Percentiles rank a stretch among this genome's conserved stretches.
phyloP scores from a whole-genome alignment of 2,888 invertebrate genomes.

The Hydraecia micacea region DNA sequence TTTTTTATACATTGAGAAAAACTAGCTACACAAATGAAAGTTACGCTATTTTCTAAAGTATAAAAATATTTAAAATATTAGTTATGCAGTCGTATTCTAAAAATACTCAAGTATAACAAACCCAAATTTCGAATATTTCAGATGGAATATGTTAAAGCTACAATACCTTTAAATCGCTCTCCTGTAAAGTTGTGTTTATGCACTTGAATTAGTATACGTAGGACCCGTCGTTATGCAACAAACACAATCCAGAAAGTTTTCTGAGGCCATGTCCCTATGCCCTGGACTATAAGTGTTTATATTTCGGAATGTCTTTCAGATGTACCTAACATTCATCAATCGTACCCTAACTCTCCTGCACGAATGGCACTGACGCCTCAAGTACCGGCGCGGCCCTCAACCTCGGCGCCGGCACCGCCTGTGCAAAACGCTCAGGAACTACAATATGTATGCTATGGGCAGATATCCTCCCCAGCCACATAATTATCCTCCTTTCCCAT shows the following conservation, averaged over 20 bases:
- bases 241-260: neutral
- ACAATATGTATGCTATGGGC: conserved; percentile 57
- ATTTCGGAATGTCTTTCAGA: conserved; percentile 46
- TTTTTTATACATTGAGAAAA: too few relatives aligned
- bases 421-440: conserved; percentile 36
- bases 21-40: too few relatives aligned
- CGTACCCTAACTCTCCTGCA: conserved; percentile 33
- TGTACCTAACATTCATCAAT: conserved; percentile 38
- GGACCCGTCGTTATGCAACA: neutral
- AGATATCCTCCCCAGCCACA: conserved; percentile 64
- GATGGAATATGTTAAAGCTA: too few relatives aligned
- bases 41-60: too few relatives aligned
- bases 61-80: too few relatives aligned
- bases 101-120: too few relatives aligned
- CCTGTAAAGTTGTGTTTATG: too few relatives aligned
- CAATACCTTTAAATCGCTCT: too few relatives aligned
- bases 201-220: too few relatives aligned
- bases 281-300: neutral
- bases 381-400: conserved; percentile 36
- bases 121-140: too few relatives aligned
- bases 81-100: too few relatives aligned
- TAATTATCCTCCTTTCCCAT: conserved; percentile 68
- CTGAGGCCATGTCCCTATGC: neutral
- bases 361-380: conserved; percentile 45
- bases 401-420: conserved; percentile 39